A percentile compares a stretch with the other conserved stretches of the same genome.
Conservation (phyloP, 2,113 vertebrate species). For the Pangasianodon gigas region DNA sequence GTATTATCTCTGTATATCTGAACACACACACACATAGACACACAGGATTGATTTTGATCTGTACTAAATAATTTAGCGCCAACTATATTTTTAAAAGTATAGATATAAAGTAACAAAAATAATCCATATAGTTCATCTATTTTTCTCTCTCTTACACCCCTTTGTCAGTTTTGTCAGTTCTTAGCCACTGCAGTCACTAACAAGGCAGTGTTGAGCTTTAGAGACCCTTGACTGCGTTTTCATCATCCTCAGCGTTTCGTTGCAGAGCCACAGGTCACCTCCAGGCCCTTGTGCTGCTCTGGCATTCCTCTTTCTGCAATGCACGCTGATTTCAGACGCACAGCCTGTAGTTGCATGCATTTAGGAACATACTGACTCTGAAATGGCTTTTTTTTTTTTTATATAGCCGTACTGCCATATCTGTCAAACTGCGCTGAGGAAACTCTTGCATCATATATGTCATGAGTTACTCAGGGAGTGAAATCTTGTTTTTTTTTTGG, state of each 20-base stretch:
- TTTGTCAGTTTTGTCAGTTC: conserved; percentile 18
- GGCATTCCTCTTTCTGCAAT: not conserved
- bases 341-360: conserved; percentile 20
- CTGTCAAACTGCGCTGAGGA: conserved; percentile 29
- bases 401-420: conserved; percentile 10
- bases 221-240: conserved; percentile 23
- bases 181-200: conserved; percentile 34
- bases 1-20: not conserved
- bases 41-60: not conserved
- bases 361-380: conserved; percentile 3
- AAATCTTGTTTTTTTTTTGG: not conserved
- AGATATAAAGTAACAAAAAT: not conserved
- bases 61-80: not conserved
- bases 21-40: not conserved
- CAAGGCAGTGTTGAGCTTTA: conserved; percentile 4
- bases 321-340: conserved; percentile 8
- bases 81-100: not conserved
- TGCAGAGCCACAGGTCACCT: not conserved
- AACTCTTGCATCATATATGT: conserved; percentile 46
- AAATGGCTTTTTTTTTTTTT: conserved; percentile 12
- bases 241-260: conserved; percentile 12
- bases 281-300: not conserved
- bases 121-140: not conserved
- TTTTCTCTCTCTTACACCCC: not conserved
- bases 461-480: conserved; percentile 59